These are phyloP conservation scores for Stigmatopora argus DNA, from an alignment of 2,113 vertebrate species.

Conservation along the genomic window DNA sequence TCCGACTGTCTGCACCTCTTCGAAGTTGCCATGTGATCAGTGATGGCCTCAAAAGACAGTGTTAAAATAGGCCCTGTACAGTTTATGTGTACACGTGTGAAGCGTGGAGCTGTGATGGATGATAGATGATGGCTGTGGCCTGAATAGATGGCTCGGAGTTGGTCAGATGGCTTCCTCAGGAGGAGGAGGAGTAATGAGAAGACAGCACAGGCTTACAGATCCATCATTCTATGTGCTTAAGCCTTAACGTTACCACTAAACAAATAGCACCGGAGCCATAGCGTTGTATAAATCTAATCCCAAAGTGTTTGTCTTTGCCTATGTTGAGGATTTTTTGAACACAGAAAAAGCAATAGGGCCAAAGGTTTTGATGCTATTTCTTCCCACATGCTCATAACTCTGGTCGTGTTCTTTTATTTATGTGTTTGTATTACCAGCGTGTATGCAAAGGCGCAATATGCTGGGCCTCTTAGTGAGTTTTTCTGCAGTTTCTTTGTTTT, in stretches of 20 bases:
- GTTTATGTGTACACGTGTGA: conserved; percentile 29
- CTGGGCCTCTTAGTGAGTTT: background rate
- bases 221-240: conserved; percentile 48
- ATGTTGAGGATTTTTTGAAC: background rate
- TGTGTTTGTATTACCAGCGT: background rate
- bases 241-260: conserved; percentile 32
- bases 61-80: conserved; percentile 50
- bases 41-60: conserved; percentile 40
- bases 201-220: conserved; percentile 48
- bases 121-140: conserved; percentile 59
- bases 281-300: conserved; percentile 28
- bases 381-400: conserved; percentile 12
- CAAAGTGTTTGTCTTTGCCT: conserved; percentile 12
- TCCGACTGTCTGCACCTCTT: conserved; percentile 21
- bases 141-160: conserved; percentile 47
- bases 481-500: background rate
- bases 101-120: conserved; percentile 45
- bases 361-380: conserved; percentile 15
- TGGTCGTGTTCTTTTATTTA: conserved; percentile 22
- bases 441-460: background rate
- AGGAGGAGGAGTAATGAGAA: conserved; percentile 52
- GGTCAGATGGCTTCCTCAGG: conserved; percentile 55
- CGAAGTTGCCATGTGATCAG: conserved; percentile 36
- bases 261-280: conserved; percentile 38
- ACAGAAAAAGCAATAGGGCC: background rate